Evolutionary conservation across 1,140 invertebrate genomes (phyloP).

Genomic region (Drosophila sp.): DNA sequence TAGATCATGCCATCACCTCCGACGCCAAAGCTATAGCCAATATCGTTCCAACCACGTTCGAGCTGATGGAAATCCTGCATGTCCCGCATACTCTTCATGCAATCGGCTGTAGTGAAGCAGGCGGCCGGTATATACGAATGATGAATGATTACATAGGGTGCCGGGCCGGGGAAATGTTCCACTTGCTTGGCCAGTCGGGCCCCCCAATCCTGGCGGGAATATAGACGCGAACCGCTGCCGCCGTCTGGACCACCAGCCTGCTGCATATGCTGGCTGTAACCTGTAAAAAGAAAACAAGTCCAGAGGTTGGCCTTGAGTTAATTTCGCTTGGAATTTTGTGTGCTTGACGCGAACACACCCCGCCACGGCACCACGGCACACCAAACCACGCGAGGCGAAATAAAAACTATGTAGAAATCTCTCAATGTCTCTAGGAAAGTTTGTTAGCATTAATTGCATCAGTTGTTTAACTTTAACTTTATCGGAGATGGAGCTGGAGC

Average conservation of each 20-base stretch:
- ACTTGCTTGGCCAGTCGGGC: slow-evolving; percentile 84
- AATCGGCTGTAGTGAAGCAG: slow-evolving; percentile 85
- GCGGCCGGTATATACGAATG: slow-evolving; percentile 87
- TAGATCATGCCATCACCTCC: slow-evolving; percentile 91
- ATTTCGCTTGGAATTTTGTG: slow-evolving; percentile 34
- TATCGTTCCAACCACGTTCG: slow-evolving; percentile 87
- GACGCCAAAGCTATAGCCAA: slow-evolving; percentile 91
- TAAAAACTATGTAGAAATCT: background rate
- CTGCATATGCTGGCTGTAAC: slow-evolving; percentile 73
- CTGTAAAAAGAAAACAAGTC: slow-evolving; percentile 25
- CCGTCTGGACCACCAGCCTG: slow-evolving; percentile 16
- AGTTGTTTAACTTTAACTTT: slow-evolving; percentile 49
- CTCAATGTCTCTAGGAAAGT: slow-evolving; percentile 38
- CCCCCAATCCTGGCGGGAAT: slow-evolving; percentile 86
- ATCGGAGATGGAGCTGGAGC: slow-evolving; percentile 7
- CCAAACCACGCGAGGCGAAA: slow-evolving; percentile 11
- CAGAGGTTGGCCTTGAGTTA: slow-evolving; percentile 21
- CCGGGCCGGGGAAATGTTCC: slow-evolving; percentile 85
- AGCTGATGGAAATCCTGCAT: slow-evolving; percentile 87
- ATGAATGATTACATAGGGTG: slow-evolving; percentile 90
- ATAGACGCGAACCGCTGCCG: slow-evolving; percentile 64
- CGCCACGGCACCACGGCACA: background rate
- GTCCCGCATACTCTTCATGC: slow-evolving; percentile 84
- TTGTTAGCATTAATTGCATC: slow-evolving; percentile 62
- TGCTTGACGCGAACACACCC: slow-evolving; percentile 21